Percentiles rank a stretch among this genome's conserved stretches.
Evolutionary conservation across 2,797 vertebrate species (phyloP).

Genomic region (Cottoperca gobio): DNA sequence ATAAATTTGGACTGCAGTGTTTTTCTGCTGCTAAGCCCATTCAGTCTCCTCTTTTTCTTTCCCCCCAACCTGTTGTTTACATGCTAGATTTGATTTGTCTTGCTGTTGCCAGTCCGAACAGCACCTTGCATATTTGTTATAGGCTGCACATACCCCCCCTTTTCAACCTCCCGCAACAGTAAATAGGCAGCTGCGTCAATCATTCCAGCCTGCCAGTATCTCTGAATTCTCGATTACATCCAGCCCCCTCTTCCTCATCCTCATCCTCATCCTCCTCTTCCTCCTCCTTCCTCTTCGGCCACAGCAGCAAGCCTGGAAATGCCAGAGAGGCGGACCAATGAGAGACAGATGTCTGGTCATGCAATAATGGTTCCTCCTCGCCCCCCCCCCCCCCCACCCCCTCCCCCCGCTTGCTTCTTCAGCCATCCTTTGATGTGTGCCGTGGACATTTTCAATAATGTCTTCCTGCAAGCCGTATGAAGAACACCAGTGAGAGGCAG

Average conservation of each 20-base stretch:
- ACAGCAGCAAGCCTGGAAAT: constrained; percentile 71
- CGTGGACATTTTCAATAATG: constrained; percentile 76
- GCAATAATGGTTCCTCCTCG: constrained; percentile 54
- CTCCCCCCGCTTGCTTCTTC: constrained; percentile 19
- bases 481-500: constrained; percentile 32
- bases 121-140: constrained; percentile 49
- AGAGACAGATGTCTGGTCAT: constrained; percentile 78
- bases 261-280: constrained; percentile 29
- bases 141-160: constrained; percentile 21
- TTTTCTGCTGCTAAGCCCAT: constrained; percentile 29
- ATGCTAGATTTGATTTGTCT: constrained; percentile 56
- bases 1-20: constrained; percentile 45
- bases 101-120: constrained; percentile 45
- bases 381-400: no score
- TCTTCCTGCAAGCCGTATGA: constrained; percentile 52
- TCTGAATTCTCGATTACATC: constrained; percentile 72
- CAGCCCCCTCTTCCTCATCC: constrained; percentile 27
- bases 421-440: constrained; percentile 75
- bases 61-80: constrained; percentile 67
- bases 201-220: constrained; percentile 71
- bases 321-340: constrained; percentile 74
- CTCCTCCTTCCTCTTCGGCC: constrained; percentile 55
- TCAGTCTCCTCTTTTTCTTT: not conserved
- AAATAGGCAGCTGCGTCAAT: constrained; percentile 69
- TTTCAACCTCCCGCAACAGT: constrained; percentile 42